Evolutionary conservation across 2,113 vertebrate species (phyloP).

Genomic region (Microtus oregoni): DNA sequence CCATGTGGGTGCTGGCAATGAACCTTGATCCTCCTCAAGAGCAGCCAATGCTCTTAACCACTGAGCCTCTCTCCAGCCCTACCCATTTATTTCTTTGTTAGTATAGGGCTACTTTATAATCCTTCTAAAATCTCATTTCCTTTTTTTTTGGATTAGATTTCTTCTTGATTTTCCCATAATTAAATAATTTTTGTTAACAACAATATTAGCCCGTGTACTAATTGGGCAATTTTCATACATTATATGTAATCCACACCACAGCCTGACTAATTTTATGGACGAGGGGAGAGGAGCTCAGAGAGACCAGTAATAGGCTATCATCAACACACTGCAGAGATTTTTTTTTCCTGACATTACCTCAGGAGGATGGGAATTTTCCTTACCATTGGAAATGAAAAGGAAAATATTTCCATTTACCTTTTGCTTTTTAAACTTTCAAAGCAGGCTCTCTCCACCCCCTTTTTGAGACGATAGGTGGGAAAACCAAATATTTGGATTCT

Average conservation of each 20-base stretch:
- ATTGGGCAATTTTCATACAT: neutral
- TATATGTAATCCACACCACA: neutral
- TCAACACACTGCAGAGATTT: neutral
- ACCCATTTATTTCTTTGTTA: neutral
- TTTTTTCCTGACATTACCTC: neutral
- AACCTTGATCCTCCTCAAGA: neutral
- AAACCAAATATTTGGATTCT: neutral
- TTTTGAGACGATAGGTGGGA: neutral
- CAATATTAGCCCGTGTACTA: neutral
- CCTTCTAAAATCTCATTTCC: neutral
- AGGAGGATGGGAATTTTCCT: neutral
- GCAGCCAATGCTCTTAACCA: neutral
- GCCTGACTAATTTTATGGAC: neutral
- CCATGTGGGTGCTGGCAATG: neutral
- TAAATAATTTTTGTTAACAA: neutral
- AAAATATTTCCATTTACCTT: slow-evolving; percentile 16
- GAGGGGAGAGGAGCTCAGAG: neutral
- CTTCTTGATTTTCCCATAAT: slow-evolving; percentile 18
- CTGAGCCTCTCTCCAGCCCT: neutral
- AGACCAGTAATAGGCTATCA: neutral
- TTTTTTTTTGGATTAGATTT: neutral
- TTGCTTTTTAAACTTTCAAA: slow-evolving; percentile 13
- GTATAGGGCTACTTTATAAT: neutral
- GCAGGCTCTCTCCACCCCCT: neutral
- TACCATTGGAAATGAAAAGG: neutral